A percentile compares a stretch with the other conserved stretches of the same genome.
phyloP scores from a whole-genome alignment of 2,113 vertebrate genomes.

The Phyllostomus hastatus region DNA sequence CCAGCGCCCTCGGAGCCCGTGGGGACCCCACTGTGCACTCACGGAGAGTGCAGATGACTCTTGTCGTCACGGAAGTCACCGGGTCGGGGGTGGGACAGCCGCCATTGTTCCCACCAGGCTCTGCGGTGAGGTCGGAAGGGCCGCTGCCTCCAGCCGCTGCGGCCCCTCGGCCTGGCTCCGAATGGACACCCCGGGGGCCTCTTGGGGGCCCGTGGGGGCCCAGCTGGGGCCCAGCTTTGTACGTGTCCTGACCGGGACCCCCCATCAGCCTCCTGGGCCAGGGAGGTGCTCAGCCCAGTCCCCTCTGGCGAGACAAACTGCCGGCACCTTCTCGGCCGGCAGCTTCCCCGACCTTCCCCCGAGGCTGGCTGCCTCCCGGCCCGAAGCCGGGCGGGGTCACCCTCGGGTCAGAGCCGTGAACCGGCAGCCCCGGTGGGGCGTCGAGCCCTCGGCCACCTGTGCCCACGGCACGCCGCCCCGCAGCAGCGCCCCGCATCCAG shows the following conservation, averaged over 20 bases:
- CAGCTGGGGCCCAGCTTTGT: not conserved
- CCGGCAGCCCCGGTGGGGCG: not conserved
- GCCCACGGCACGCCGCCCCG: not conserved
- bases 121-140: not conserved
- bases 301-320: rapidly evolving
- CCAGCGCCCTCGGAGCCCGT: not conserved
- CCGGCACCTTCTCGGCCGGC: not conserved
- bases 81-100: not conserved
- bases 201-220: not conserved
- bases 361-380: not conserved
- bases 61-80: not conserved
- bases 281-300: not conserved
- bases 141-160: not conserved
- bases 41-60: not conserved
- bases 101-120: not conserved
- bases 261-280: not conserved
- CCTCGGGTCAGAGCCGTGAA: not conserved
- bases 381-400: not conserved
- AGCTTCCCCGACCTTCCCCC: not conserved
- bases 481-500: not conserved
- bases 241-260: not conserved
- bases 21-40: not conserved
- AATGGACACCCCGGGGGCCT: not conserved
- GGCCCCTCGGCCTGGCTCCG: not conserved
- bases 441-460: not conserved